Percentiles rank a stretch among this genome's conserved stretches.
Evolutionary conservation across 2,113 vertebrate species (phyloP).

Genomic region (Zosterops pallidus): DNA sequence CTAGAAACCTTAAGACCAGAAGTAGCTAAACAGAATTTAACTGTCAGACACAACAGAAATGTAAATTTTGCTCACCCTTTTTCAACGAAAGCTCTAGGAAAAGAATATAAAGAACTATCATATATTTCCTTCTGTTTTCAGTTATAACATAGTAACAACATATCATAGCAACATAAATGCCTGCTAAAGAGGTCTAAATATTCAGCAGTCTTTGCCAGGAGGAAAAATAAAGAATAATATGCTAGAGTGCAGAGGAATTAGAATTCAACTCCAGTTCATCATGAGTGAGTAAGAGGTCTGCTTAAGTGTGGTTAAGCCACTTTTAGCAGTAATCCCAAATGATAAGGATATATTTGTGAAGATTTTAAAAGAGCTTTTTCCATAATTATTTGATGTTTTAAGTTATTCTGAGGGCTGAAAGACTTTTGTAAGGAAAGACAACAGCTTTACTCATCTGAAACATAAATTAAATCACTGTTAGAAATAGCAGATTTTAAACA

Average conservation of each 20-base stretch:
- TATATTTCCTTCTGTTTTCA: not conserved
- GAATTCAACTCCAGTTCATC: not conserved
- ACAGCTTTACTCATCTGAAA: not conserved
- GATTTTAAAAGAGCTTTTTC: not conserved
- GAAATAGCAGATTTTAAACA: not conserved
- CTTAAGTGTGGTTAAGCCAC: not conserved
- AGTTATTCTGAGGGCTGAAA: not conserved
- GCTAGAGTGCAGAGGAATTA: not conserved
- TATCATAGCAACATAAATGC: not conserved
- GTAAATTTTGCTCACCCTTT: rapidly evolving
- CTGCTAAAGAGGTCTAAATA: not conserved
- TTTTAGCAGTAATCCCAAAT: not conserved
- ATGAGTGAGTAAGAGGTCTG: not conserved
- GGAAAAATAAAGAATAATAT: not conserved
- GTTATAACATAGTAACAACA: not conserved
- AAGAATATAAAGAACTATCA: not conserved
- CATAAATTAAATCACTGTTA: not conserved
- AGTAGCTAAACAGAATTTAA: not conserved
- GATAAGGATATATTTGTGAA: not conserved
- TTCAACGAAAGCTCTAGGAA: not conserved
- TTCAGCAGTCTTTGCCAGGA: not conserved
- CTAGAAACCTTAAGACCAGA: not conserved
- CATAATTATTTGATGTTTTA: not conserved
- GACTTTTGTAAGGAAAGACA: not conserved
- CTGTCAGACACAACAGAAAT: not conserved